These are phyloP conservation scores for Phalacrocorax brasilianus DNA, from an alignment of 2,113 vertebrate species.

Conservation along the genomic window DNA sequence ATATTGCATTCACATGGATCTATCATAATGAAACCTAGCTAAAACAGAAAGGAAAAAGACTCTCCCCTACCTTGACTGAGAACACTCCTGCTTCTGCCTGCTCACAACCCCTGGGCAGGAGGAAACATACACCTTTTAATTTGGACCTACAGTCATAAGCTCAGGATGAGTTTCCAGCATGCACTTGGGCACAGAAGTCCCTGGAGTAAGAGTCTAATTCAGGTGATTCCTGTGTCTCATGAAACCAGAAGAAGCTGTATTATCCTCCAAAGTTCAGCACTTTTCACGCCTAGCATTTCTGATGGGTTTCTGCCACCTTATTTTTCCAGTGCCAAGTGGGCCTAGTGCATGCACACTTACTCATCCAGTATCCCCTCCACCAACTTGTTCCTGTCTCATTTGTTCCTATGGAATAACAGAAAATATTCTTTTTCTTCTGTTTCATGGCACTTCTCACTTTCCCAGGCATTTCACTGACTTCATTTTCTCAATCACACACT, in stretches of 20 bases:
- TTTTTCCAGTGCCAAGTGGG: not conserved
- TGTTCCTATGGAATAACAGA: not conserved
- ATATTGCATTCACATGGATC: not conserved
- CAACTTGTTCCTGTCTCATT: not conserved
- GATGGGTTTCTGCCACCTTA: not conserved
- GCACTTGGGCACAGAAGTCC: not conserved
- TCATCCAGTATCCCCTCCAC: not conserved
- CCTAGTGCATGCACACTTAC: not conserved
- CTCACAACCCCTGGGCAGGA: not conserved
- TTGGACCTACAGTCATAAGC: too few relatives aligned
- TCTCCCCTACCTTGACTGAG: rapidly evolving
- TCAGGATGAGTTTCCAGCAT: not conserved
- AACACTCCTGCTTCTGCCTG: not conserved
- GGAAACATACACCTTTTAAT: not conserved
- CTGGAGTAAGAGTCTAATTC: not conserved
- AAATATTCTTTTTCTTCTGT: not conserved
- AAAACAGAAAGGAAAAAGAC: not conserved
- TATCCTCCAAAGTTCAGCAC: not conserved
- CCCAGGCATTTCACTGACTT: not conserved
- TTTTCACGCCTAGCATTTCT: not conserved
- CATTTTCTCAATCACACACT: not conserved
- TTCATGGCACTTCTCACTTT: not conserved
- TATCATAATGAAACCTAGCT: not conserved
- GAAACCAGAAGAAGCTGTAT: not conserved
- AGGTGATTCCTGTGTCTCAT: not conserved